These are phyloP conservation scores for Diadema setosum DNA, from an alignment of 35 echinoderm and acorn worm genomes.

Conservation along the genomic window DNA sequence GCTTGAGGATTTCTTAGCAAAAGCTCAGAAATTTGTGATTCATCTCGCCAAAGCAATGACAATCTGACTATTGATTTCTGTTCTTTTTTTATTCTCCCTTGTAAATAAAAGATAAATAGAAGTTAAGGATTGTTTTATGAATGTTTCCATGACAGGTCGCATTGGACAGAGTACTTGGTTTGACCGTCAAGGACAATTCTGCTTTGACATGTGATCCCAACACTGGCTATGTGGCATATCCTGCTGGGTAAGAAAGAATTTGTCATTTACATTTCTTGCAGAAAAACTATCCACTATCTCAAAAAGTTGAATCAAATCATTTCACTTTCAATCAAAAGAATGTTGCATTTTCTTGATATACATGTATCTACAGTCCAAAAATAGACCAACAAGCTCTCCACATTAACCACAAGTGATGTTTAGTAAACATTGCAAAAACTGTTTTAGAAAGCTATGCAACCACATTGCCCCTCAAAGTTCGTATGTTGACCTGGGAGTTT, in stretches of 20 bases:
- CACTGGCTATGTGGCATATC: conserved; percentile 73
- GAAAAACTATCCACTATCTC: background rate
- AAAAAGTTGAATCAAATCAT: too few relatives aligned
- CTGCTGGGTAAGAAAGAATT: conserved; percentile 76
- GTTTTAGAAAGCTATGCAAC: too few relatives aligned
- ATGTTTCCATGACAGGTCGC: conserved; percentile 59
- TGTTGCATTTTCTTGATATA: too few relatives aligned
- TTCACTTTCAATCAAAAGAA: too few relatives aligned
- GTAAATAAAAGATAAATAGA: background rate
- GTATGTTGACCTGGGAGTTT: too few relatives aligned
- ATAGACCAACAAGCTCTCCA: too few relatives aligned
- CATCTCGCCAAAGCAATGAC: background rate
- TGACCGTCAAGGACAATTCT: conserved; percentile 66
- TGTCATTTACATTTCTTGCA: background rate
- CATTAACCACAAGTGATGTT: too few relatives aligned
- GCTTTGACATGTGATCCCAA: conserved; percentile 73
- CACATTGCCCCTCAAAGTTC: too few relatives aligned
- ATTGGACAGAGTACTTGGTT: conserved; percentile 81
- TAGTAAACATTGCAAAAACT: too few relatives aligned
- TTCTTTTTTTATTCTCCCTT: background rate
- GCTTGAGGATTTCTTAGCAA: too few relatives aligned
- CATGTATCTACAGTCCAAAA: too few relatives aligned
- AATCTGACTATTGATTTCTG: background rate
- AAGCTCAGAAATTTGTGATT: too few relatives aligned
- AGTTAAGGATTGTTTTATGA: background rate